Conservation (phyloP, 2,888 invertebrate species). For the Sarcophaga caerulescens region DNA sequence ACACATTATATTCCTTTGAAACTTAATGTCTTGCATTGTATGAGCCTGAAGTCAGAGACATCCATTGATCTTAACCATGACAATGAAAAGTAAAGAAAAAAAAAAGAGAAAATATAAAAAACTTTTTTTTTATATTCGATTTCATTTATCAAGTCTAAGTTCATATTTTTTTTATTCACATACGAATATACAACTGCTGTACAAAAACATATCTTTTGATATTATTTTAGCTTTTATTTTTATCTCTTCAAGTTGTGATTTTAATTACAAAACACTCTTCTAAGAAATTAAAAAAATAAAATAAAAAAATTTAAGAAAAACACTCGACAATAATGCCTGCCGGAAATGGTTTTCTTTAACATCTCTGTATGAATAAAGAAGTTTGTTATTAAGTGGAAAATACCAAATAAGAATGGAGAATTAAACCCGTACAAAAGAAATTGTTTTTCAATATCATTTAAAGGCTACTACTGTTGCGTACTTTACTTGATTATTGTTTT, state of each 20-base stretch:
- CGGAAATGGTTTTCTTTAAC: conserved; percentile 35
- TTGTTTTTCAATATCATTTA: conserved; percentile 53
- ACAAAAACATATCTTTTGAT: neutral
- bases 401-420: neutral
- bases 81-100: no score
- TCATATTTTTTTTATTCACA: neutral
- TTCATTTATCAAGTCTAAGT: neutral
- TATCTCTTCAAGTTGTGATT: conserved; percentile 15
- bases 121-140: neutral
- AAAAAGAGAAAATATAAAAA: no score
- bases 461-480: conserved; percentile 6
- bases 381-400: conserved; percentile 33
- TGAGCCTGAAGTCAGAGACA: no score
- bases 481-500: conserved; percentile 21
- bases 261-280: conserved; percentile 50
- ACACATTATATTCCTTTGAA: no score
- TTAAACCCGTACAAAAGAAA: conserved; percentile 18
- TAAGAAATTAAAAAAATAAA: conserved; percentile 41
- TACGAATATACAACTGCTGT: neutral
- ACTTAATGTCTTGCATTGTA: no score
- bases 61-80: no score
- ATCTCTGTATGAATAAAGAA: conserved; percentile 27
- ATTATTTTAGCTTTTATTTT: neutral
- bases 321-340: conserved; percentile 52
- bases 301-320: neutral